These are phyloP conservation scores for Acleris emargana DNA, from an alignment of 2,888 invertebrate genomes.

Conservation along the genomic window DNA sequence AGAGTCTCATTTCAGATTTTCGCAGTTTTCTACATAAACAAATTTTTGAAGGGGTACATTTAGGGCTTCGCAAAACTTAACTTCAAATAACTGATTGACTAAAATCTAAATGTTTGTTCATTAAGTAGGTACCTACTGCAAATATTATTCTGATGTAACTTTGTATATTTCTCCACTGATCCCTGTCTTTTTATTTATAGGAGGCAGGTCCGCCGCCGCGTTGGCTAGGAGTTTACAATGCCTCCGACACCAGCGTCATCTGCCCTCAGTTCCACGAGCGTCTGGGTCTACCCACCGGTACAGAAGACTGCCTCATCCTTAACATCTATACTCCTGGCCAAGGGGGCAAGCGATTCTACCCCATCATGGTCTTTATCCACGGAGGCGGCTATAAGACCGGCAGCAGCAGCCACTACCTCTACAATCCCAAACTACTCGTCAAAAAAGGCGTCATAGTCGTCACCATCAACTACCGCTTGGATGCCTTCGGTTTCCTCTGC, in stretches of 20 bases:
- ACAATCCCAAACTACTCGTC: conserved; percentile 37
- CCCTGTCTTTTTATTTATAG: conserved; percentile 24
- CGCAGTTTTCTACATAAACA: too few relatives aligned
- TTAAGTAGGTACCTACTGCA: too few relatives aligned
- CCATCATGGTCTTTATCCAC: conserved; percentile 41
- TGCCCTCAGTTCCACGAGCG: conserved; percentile 38
- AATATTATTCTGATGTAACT: too few relatives aligned
- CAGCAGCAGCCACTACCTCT: conserved; percentile 34
- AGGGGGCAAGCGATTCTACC: conserved; percentile 31
- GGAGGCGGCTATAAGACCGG: conserved; percentile 36
- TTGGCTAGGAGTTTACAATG: conserved; percentile 39
- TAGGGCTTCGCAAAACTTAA: too few relatives aligned
- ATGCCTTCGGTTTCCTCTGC: conserved; percentile 41
- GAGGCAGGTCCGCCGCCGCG: conserved; percentile 38
- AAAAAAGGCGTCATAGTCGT: conserved; percentile 40
- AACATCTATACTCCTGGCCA: conserved; percentile 39
- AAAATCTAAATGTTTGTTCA: too few relatives aligned
- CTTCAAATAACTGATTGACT: too few relatives aligned
- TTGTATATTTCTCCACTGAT: too few relatives aligned
- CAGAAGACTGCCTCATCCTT: conserved; percentile 39
- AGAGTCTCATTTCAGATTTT: too few relatives aligned
- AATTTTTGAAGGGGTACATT: too few relatives aligned
- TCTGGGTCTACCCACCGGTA: conserved; percentile 35
- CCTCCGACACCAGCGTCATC: conserved; percentile 25
- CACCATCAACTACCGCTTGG: conserved; percentile 39